phyloP scores from a whole-genome alignment of 2,888 invertebrate species.

The Chironomus riparius region DNA sequence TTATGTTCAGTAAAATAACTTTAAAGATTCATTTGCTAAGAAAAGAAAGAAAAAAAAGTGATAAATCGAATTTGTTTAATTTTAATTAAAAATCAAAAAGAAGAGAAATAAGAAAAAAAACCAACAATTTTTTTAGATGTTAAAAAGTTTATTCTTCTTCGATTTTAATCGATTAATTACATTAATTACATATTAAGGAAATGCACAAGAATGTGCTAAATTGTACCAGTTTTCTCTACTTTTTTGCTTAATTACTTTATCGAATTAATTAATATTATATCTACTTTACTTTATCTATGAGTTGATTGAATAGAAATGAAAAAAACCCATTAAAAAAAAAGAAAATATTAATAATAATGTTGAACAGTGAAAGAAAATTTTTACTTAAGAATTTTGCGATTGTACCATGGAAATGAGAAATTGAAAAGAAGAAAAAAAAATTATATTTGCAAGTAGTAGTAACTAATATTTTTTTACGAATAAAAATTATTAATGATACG shows the following conservation, averaged over 20 bases:
- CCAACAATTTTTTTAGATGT: constrained; percentile 20
- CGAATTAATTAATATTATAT: not conserved
- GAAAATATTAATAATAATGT: constrained; percentile 13
- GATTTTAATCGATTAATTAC: not conserved
- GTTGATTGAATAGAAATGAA: not conserved
- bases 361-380: constrained; percentile 3
- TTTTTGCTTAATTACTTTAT: not conserved
- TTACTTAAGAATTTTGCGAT: constrained; percentile 5
- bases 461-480: constrained; percentile 25
- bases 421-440: constrained; percentile 5
- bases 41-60: constrained; percentile 8
- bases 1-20: not conserved
- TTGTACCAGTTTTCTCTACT: constrained; percentile 9
- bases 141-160: not conserved
- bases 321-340: not conserved
- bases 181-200: not conserved
- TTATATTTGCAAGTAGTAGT: constrained; percentile 23
- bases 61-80: constrained; percentile 27
- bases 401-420: not conserved
- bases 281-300: not conserved
- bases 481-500: constrained; percentile 14
- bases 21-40: not conserved
- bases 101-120: not conserved
- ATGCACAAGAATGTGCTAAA: not conserved
- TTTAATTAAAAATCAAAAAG: constrained; percentile 14